Evolutionary conservation across 1,140 invertebrate genomes (phyloP), one percentile per base, ranked within the genome.

Genomic region (Littorina saxatilis): DNA sequence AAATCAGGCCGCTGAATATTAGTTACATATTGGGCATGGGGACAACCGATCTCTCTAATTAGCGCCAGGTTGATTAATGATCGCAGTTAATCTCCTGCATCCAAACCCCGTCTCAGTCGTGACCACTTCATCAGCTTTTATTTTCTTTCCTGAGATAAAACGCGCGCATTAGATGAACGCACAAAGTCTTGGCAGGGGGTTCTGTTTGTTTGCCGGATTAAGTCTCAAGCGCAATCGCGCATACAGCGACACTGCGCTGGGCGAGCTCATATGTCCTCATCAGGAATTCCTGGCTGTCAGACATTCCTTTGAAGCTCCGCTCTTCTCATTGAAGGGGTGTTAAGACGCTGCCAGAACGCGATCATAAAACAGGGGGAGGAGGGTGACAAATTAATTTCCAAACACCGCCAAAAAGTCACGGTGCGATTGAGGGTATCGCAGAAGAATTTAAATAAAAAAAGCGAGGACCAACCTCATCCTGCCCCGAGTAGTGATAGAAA

Each of bases 381-480:
- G 58, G 39, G 35, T 78, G 76, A 78, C 76, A 78, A 78, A 78
- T 78, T 78, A 78, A 78, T 78, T 78, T 78, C 76, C 55, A 78
- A 61, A 27, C 39, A 35, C 55, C 32, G 29, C 74, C 74, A 58
- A n/a, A n/a, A n/a, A n/a, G n/a, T n/a, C n/a, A n/a, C n/a, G n/a
- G n/a, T n/a, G n/a, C n/a, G n/a, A n/a, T n/a, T n/a, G n/a, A n/a
- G n/a, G n/a, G n/a, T n/a, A n/a, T n/a, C n/a, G n/a, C n/a, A n/a
- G n/a, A n/a, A n/a, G n/a, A n/a, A n/a, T n/a, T n/a, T n/a, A n/a
- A n/a, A n/a, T n/a, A n/a, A n/a, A n/a, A n/a, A n/a, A n/a, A n/a
- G n/a, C n/a, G n/a, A n/a, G n/a, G n/a, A n/a, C n/a, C n/a, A n/a
- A n/a, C n/a, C n/a, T n/a, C n/a, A n/a, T n/a, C n/a, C n/a, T n/a